Base-by-base conservation (phyloP, 2,888 invertebrate species). In the Andrena flavipes region DNA sequence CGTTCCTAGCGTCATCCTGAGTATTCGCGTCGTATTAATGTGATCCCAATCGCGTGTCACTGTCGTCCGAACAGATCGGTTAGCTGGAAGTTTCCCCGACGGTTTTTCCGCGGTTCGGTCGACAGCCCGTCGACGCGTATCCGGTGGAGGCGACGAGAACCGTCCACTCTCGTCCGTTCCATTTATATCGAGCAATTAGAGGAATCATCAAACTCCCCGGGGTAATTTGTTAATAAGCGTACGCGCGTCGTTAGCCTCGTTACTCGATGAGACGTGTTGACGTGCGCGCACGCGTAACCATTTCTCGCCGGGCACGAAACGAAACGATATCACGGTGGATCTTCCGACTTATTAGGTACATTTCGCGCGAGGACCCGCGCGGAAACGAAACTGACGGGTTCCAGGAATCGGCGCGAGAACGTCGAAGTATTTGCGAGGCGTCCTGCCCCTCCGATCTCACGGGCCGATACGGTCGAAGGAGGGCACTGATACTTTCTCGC, bases 161-260 rank as follows among this genome's bases (percentile, higher is more conserved):
- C 8, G 35, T 10, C 20, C 35, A 63, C 23, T 64, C 68, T 49
- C 65, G 74, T 65, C 60, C 81, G 74, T 75, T 82, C 49, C 59
- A 63, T 75, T 82, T 80, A 76, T 29, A 65, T 67, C 26, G 42
- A 48, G 54, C 64, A 70, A 74, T 82, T 69, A 69, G 54, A 26
- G 8, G 64, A 80, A 70, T 74, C 56, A 70, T 68, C 33, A 80
- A 80, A 78, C 70, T 54, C 60, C 42, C 42, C 65, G 30, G 60
- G 65, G 65, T 67, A 78, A 79, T 71, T 79, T 23, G 80, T 72
- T 72, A 49, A 67, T 68, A 62, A 56, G 42, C 62, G 76, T 67
- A 8, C 74, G 51, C 13, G 48, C 42, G 29, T 56, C 26, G 13
- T 26, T n/a, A n/a, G 48, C 30, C 48, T 35, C 71, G 30, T 62